Evolutionary conservation across 1,140 invertebrate genomes (phyloP), one percentile per base, ranked within the genome.

Genomic region (Paralvinella palmiformis): DNA sequence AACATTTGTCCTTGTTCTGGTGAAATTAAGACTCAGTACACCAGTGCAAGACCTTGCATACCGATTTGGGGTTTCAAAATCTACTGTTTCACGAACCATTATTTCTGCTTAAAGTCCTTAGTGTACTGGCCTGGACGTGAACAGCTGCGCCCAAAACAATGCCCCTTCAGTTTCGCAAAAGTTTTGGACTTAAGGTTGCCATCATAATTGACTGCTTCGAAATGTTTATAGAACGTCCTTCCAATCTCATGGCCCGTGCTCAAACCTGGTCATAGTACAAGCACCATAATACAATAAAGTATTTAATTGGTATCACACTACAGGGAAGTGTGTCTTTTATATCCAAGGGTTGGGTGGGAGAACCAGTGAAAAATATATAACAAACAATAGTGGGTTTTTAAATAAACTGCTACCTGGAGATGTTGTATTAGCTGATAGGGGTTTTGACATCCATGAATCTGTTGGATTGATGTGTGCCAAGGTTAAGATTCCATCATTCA

Each of bases 91-190:
- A 6, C 13, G 52, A 45, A 44, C 50, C 24, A 66, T 70, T 68
- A 52, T 53, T 29, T 31, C n/a, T 15, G 56, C 4, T 52, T 66
- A 33, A 58, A 64, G 35, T 41, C 35, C 6, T 24, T 68, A 35
- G 41, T 70, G n/a, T 50, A 48, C 6, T 70, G 67, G 69, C 69
- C 64, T 29, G 69, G 62, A 27, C 22, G 62, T 3, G 62, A 70
- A 32, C 24, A 32, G 5, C 33, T 70, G 29, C 13, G 29, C 27
- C 33, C n/a, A n/a, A 41, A 45, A 64, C 36, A 7, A 70, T 66
- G 64, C 67, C 62, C 13, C 45, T 62, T 32, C n/a, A 66, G n/a
- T 70, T 70, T 48, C 45, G 56, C 20, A 59, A 62, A 56, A 4
- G 61, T 24, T 67, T 70, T 68, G 67, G 64, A 13, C 59, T 58